These are phyloP conservation scores for Eurytemora carolleeae DNA, from an alignment of 1,140 invertebrate genomes.

Conservation along the genomic window DNA sequence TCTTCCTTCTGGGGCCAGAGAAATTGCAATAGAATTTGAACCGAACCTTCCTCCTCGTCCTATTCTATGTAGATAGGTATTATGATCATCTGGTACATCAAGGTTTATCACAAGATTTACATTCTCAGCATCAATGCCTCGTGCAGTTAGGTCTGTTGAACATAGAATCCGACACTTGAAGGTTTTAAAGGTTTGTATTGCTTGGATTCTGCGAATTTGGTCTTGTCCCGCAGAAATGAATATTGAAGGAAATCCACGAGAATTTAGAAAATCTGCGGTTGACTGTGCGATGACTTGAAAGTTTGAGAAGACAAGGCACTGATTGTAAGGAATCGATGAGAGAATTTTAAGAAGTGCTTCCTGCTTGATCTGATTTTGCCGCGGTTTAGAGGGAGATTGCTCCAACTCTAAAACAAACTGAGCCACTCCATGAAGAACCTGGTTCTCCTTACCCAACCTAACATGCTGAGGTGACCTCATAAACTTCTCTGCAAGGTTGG, in stretches of 20 bases:
- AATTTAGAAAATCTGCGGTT: slow-evolving; percentile 43
- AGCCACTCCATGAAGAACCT: slow-evolving; percentile 29
- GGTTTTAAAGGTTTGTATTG: slow-evolving; percentile 49
- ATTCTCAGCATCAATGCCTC: slow-evolving; percentile 69
- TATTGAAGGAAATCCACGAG: slow-evolving; percentile 43
- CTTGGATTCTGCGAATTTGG: slow-evolving; percentile 51
- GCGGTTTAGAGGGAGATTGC: slow-evolving; percentile 34
- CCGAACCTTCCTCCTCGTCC: slow-evolving; percentile 81
- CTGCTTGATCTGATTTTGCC: slow-evolving; percentile 39
- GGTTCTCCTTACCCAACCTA: slow-evolving; percentile 33
- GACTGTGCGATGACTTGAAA: slow-evolving; percentile 48
- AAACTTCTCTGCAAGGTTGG: slow-evolving; percentile 45
- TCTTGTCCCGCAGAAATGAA: slow-evolving; percentile 52
- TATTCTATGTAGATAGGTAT: slow-evolving; percentile 86
- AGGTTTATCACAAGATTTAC: slow-evolving; percentile 85
- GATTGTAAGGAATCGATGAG: slow-evolving; percentile 48
- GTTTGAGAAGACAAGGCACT: slow-evolving; percentile 74
- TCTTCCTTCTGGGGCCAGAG: slow-evolving; percentile 35
- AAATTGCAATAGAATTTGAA: slow-evolving; percentile 47
- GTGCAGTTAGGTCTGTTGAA: slow-evolving; percentile 66
- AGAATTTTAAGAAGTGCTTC: slow-evolving; percentile 47
- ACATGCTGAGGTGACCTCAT: slow-evolving; percentile 57
- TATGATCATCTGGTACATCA: slow-evolving; percentile 54
- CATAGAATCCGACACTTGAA: slow-evolving; percentile 51
- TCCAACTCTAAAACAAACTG: slow-evolving; percentile 20